Base-by-base conservation (phyloP, 2,888 invertebrate species). In the Agrotis puta region DNA sequence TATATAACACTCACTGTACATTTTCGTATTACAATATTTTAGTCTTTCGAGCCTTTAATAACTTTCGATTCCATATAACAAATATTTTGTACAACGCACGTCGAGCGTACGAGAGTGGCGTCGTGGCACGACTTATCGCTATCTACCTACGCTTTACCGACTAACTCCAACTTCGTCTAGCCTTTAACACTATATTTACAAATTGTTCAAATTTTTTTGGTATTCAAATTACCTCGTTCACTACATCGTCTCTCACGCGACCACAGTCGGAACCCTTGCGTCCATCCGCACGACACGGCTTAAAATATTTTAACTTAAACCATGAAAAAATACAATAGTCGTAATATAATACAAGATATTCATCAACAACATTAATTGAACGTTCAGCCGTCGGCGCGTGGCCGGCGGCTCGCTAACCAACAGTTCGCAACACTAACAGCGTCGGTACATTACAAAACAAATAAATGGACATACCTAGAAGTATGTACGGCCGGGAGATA, bases 1-100 rank as follows among this genome's bases (percentile, higher is more conserved):
- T 96, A 96, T 95, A 94, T 95, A 96, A 96, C 96, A 96, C 95
- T 95, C 96, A 96, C 96, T 96, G 96, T 95, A 95, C 96, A 96
- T 93, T 94, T 94, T 95, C 90, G 95, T 95, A 94, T 94, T 95
- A 96, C 95, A 96, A 95, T 95, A 95, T 93, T 95, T 93, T 91
- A 95, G 95, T 95, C 94, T 95, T 95, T 94, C 93, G 92, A 92
- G 94, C 90, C 89, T 92, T 93, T 91, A 94, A 94, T 95, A 95
- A 94, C 92, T 93, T 95, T 93, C 93, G 92, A 92, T 92, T 94
- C 89, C 88, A 94, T 93, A 95, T 96, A 95, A 95, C 95, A 96
- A 95, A 95, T 94, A 94, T 94, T 94, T 95, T 96, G 96, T 96
- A 96, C 96, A 96, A 94, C 92, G 93, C 93, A 93, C 95, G 94